Percentiles rank a stretch among this genome's conserved stretches.
These are phyloP conservation scores for Thaumetopoea pityocampa DNA, from an alignment of 1,140 invertebrate species.

Conservation along the genomic window DNA sequence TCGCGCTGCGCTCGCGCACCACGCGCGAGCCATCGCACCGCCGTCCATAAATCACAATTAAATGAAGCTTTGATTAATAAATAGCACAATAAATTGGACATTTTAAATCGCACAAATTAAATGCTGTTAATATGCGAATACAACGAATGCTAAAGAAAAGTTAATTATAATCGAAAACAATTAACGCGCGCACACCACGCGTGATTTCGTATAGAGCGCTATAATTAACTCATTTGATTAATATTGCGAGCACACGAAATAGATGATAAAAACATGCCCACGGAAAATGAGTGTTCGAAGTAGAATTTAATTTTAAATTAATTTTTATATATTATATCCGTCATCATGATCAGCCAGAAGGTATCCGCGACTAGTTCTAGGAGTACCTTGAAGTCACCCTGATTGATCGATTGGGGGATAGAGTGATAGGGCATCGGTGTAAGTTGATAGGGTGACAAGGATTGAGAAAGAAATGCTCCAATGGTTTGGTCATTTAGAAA, in stretches of 20 bases:
- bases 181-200: neutral
- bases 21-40: constrained; percentile 17
- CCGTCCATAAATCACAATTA: constrained; percentile 14
- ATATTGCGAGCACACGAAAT: neutral
- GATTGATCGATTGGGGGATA: too few relatives aligned
- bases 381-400: too few relatives aligned
- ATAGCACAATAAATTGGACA: constrained; percentile 8
- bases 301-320: too few relatives aligned
- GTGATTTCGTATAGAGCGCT: constrained; percentile 3
- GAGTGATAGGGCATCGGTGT: too few relatives aligned
- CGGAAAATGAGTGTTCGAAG: too few relatives aligned
- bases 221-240: constrained; percentile 5
- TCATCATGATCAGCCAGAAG: too few relatives aligned
- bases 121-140: constrained; percentile 3
- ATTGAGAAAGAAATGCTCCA: too few relatives aligned
- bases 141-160: neutral
- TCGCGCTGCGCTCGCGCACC: constrained; percentile 25
- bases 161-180: constrained; percentile 8
- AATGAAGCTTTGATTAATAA: constrained; percentile 7
- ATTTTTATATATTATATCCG: too few relatives aligned
- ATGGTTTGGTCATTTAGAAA: too few relatives aligned
- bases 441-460: too few relatives aligned
- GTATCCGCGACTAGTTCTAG: too few relatives aligned
- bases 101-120: constrained; percentile 4
- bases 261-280: neutral